Evolutionary conservation across 2,888 invertebrate genomes (phyloP), one percentile per base, ranked within the genome.

Genomic region (Vannuccia rotundouncinata): DNA sequence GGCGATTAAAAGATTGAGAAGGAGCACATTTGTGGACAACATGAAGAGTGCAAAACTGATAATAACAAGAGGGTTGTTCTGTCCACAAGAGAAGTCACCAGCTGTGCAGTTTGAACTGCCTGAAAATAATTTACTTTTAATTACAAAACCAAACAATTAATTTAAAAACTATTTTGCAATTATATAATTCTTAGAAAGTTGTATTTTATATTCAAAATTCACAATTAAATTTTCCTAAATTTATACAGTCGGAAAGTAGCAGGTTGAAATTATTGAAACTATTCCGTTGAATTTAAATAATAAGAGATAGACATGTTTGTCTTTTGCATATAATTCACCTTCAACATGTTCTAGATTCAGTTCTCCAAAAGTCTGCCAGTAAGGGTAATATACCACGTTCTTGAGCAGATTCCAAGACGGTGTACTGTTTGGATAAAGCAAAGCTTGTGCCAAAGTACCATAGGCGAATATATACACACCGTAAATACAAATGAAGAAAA

Each of bases 301-400:
- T n/a, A n/a, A n/a, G n/a, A n/a, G n/a, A n/a, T n/a, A n/a, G n/a
- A n/a, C n/a, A n/a, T n/a, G n/a, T n/a, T n/a, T n/a, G n/a, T n/a
- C n/a, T n/a, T n/a, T n/a, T n/a, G n/a, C n/a, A n/a, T n/a, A n/a
- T n/a, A n/a, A n/a, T n/a, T 30, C 73, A 85, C 85, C 85, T 83
- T 85, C 85, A 31, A 86, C 81, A 76, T 85, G 83, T 25, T 88
- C 88, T 60, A 89, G 83, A 83, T 86, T 86, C 13, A 89, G 84
- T 82, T 89, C 88, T 59, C 89, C 89, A 83, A 88, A 89, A 84
- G 89, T 86, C 83, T 88, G 88, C 87, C 88, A 89, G 83, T 89
- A 88, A 0, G 89, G 89, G 13, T 85, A 83, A 78, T 87, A 87
- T 29, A 89, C 82, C n/a, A 89, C 85, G 22, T 86, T 85, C 83